Percentiles rank a stretch among this genome's conserved stretches.
Conservation (phyloP, 2,797 vertebrate species). For the Galago senegalensis region DNA sequence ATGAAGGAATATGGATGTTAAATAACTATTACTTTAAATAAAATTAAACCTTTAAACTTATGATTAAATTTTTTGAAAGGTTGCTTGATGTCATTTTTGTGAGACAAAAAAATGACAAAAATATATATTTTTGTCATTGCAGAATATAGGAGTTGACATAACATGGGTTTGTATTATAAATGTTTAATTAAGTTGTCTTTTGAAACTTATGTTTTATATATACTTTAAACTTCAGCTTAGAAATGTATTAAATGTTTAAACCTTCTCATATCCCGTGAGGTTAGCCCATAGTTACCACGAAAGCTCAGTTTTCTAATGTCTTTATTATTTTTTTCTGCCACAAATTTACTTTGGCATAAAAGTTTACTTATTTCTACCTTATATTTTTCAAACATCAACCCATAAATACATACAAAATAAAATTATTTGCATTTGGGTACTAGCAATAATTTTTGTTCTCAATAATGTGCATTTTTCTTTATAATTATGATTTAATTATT, state of each 20-base stretch:
- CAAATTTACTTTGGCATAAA: neutral
- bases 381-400: neutral
- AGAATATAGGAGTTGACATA: neutral
- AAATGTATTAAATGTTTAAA: neutral
- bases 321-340: neutral
- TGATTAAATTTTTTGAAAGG: neutral
- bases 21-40: neutral
- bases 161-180: neutral
- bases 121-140: neutral
- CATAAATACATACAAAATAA: neutral
- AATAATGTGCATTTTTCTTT: neutral
- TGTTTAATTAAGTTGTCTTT: neutral
- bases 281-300: neutral
- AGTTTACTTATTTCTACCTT: neutral
- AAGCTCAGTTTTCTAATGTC: neutral
- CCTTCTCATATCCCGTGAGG: neutral
- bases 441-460: neutral
- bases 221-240: neutral
- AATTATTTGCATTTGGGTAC: neutral
- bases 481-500: neutral
- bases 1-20: neutral
- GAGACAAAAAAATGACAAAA: too few species aligned
- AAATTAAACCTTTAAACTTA: neutral
- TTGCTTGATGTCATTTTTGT: conserved; percentile 23
- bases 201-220: neutral